Evolutionary conservation across 2,888 invertebrate genomes (phyloP).

Genomic region (Ceraclea dissimilis): DNA sequence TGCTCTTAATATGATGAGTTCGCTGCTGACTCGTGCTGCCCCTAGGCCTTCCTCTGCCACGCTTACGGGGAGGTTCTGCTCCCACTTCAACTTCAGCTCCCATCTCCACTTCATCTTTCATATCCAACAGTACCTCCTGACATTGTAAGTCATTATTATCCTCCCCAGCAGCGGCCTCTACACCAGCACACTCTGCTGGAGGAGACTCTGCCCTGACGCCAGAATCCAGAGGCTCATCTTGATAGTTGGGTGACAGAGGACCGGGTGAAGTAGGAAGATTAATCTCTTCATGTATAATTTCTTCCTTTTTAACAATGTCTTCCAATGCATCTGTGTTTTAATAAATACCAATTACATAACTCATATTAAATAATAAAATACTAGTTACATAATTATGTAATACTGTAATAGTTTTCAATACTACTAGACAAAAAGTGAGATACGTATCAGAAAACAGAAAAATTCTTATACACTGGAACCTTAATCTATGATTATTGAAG

Average conservation of each 20-base stretch:
- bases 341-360: background rate
- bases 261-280: background rate
- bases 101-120: constrained; percentile 5
- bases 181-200: background rate
- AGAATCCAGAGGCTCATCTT: background rate
- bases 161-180: background rate
- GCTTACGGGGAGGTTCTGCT: constrained; percentile 33
- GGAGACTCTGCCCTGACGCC: background rate
- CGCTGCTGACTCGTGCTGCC: constrained; percentile 24
- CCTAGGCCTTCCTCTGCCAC: constrained; percentile 40
- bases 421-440: too few relatives aligned
- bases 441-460: too few relatives aligned
- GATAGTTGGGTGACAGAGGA: background rate
- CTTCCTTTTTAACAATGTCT: background rate
- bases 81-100: constrained; percentile 25
- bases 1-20: background rate
- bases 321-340: background rate
- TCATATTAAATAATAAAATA: too few relatives aligned
- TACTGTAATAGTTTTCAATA: too few relatives aligned
- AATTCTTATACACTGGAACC: too few relatives aligned
- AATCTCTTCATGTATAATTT: background rate
- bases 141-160: background rate
- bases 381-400: too few relatives aligned
- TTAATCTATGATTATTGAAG: too few relatives aligned
- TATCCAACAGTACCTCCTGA: background rate